A percentile compares a stretch with the other conserved stretches of the same genome.
Conservation (phyloP, 37 sponge, comb jelly and placozoan genomes). For the Trichoplax adhaerens region DNA sequence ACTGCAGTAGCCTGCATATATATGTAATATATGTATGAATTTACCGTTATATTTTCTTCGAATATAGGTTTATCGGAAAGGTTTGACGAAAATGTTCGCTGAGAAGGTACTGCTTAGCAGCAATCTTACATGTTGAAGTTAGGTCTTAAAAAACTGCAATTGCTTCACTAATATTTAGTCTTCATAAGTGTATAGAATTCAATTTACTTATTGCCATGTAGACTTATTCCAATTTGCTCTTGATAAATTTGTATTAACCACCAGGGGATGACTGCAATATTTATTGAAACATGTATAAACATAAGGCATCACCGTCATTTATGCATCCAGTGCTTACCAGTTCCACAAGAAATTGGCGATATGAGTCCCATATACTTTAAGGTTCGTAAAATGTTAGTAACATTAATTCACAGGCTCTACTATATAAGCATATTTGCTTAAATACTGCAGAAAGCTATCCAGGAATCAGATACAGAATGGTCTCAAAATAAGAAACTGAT, state of each 20-base stretch:
- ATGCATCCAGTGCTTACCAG: constrained; percentile 76
- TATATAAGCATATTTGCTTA: neutral
- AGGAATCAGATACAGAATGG: constrained; percentile 87
- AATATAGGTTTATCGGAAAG: constrained; percentile 38
- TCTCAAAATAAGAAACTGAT: constrained; percentile 76
- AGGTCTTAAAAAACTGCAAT: too few species aligned
- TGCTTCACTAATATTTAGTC: too few species aligned
- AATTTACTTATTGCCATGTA: too few species aligned
- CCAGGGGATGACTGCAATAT: constrained; percentile 43
- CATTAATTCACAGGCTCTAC: too few species aligned
- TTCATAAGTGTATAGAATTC: too few species aligned
- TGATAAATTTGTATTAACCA: neutral
- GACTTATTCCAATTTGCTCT: too few species aligned
- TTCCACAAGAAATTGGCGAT: constrained; percentile 50
- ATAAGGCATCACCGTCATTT: constrained; percentile 40
- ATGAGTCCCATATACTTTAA: constrained; percentile 84
- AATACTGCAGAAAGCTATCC: constrained; percentile 49
- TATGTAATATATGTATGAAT: neutral
- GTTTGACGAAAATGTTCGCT: constrained; percentile 58
- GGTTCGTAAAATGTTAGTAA: too few species aligned
- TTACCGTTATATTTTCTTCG: neutral
- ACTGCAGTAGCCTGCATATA: neutral
- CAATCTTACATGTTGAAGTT: too few species aligned
- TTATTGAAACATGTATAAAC: constrained; percentile 40
- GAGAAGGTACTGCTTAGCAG: neutral